These are phyloP conservation scores for Tinamus major DNA, from an alignment of 2,797 vertebrate species.

Conservation along the genomic window DNA sequence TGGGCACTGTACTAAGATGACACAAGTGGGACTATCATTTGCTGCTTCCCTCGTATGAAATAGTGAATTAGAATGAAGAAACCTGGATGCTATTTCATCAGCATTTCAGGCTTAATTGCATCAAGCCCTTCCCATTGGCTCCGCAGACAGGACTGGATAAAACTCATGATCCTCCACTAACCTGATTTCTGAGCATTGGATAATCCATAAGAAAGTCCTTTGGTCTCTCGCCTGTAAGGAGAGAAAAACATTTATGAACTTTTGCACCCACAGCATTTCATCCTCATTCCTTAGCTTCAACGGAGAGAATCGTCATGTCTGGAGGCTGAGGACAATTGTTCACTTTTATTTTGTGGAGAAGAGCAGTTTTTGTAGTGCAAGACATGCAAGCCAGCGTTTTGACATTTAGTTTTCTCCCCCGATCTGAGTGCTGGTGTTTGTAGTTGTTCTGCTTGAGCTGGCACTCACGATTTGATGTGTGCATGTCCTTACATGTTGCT, in stretches of 20 bases:
- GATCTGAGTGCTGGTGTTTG: not conserved
- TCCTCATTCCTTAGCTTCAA: not conserved
- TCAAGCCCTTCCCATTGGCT: not conserved
- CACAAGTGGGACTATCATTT: constrained; percentile 43
- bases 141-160: not conserved
- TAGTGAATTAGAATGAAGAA: constrained; percentile 25
- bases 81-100: not conserved
- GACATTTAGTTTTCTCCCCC: not conserved
- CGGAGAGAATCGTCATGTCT: not conserved
- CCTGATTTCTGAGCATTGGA: constrained; percentile 82
- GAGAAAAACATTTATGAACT: constrained; percentile 41
- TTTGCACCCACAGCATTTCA: not conserved
- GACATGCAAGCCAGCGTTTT: not conserved
- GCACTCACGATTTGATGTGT: not conserved
- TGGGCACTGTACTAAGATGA: constrained; percentile 46
- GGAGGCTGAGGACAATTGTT: not conserved
- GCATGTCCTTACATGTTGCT: rapidly evolving
- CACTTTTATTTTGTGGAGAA: not conserved
- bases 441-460: not conserved
- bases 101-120: not conserved
- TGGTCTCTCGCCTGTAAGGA: constrained; percentile 81
- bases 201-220: constrained; percentile 81
- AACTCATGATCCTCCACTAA: constrained; percentile 62
- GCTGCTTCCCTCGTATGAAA: not conserved
- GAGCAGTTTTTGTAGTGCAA: not conserved